Base-by-base conservation (phyloP, 2,797 vertebrate species). In the Lophotriccus pileatus region DNA sequence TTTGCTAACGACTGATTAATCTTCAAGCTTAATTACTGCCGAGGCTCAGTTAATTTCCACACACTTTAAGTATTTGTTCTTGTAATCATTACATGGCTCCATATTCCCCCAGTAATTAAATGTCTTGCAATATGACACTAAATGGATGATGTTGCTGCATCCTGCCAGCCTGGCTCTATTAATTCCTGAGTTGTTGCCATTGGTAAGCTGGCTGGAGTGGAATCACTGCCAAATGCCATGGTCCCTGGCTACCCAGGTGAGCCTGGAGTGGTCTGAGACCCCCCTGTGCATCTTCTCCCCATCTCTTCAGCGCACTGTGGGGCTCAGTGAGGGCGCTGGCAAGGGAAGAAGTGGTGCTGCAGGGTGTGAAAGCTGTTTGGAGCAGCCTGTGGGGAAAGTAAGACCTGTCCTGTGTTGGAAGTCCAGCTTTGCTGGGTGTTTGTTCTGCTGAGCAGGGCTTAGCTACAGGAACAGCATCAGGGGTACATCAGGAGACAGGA, bases 1-100 rank as follows among this genome's bases (percentile, higher is more conserved):
- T 80, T 88, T 96, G 77, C 72, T 87, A 89, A 87, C 6, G 12
- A 80, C 90, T 95, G 87, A 96, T 97, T 96, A 95, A 91, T 95
- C 86, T 94, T 93, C 89, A 93, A 77, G 93, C 93, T 96, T 96
- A 96, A 96, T 97, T 97, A 94, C 93, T 95, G 84, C 81, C 53
- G 72, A 92, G 87, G 84, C 94, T 96, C 90, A 69, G 91, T 95
- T 97, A 97, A 97, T 97, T 95, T 96, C 93, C 83, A 91, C 86
- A 85, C 60, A n/a, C 91, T 91, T 93, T 87, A 92, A 95, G 93
- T 95, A 96, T 95, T 97, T 93, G 84, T 95, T 96, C 95, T 94
- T 95, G 81, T 94, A 95, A 90, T 95, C 87, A 82, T 95, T 96
- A 95, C 95, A 94, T 78, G 91, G 73, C 87, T 96, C 88, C 81